Conservation (phyloP, 2,888 invertebrate genomes). For the Blera fallax region DNA sequence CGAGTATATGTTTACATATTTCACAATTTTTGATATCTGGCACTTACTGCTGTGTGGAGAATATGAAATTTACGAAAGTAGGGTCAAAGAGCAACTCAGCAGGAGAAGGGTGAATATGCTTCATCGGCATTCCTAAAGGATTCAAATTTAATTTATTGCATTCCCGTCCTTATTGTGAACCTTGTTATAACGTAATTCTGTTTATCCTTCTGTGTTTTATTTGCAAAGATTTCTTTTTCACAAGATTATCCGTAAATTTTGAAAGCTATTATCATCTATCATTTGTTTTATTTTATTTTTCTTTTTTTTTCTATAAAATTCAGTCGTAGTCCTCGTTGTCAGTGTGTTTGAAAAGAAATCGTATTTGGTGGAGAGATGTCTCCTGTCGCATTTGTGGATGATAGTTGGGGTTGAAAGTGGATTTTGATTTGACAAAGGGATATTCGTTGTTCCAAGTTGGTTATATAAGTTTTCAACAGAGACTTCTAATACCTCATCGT, state of each 20-base stretch:
- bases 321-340: no score
- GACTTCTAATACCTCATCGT: no score
- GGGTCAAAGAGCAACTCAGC: constrained; percentile 6
- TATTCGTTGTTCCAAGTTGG: neutral
- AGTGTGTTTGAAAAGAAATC: neutral
- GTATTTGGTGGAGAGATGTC: neutral
- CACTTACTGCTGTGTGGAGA: constrained; percentile 23
- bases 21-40: constrained; percentile 15
- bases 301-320: neutral
- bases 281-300: constrained; percentile 11
- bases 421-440: neutral
- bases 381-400: neutral
- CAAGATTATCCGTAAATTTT: constrained; percentile 17
- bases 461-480: no score
- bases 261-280: constrained; percentile 27
- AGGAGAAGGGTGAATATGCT: constrained; percentile 27
- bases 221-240: neutral
- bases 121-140: constrained; percentile 15
- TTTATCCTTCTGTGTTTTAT: constrained; percentile 34
- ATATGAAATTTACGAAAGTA: constrained; percentile 7
- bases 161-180: constrained; percentile 18
- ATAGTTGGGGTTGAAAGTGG: neutral
- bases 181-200: constrained; percentile 23
- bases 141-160: constrained; percentile 36
- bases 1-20: neutral